phyloP scores from a whole-genome alignment of 1,140 invertebrate species.

The Psix sp. region DNA sequence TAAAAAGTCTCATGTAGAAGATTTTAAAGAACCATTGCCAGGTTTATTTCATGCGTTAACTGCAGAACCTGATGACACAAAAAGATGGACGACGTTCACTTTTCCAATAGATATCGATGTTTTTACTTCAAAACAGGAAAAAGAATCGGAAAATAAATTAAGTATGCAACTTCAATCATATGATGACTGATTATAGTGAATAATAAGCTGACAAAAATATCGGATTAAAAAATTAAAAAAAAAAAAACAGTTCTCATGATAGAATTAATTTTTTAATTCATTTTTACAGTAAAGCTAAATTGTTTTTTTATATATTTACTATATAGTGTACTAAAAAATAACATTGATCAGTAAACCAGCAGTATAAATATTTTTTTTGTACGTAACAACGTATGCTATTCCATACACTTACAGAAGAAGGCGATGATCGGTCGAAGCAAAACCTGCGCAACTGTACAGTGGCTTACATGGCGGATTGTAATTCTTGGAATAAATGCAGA shows the following conservation, averaged over 20 bases:
- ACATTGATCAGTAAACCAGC: slow-evolving; percentile 8
- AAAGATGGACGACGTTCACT: slow-evolving; percentile 87
- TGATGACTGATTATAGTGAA: slow-evolving; percentile 7
- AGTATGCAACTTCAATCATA: slow-evolving; percentile 77
- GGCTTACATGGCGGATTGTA: slow-evolving; percentile 91
- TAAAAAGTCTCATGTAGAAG: slow-evolving; percentile 91
- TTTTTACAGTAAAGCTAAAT: no score
- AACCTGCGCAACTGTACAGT: slow-evolving; percentile 87
- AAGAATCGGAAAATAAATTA: slow-evolving; percentile 83
- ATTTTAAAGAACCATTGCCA: slow-evolving; percentile 87
- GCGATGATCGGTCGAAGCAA: slow-evolving; percentile 15
- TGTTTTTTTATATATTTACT: no score
- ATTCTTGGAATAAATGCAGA: slow-evolving; percentile 90
- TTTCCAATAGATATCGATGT: slow-evolving; percentile 85
- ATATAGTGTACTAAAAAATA: slow-evolving; percentile 25
- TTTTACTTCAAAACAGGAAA: slow-evolving; percentile 78
- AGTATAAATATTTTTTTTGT: neutral
- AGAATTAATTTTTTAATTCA: no score
- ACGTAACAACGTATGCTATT: slow-evolving; percentile 14
- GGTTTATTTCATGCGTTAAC: slow-evolving; percentile 90
- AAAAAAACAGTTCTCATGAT: slow-evolving; percentile 10
- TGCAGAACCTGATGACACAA: slow-evolving; percentile 83
- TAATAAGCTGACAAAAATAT: slow-evolving; percentile 14
- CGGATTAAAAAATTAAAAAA: slow-evolving; percentile 7
- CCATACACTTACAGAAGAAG: slow-evolving; percentile 26